Evolutionary conservation across 2,888 invertebrate species (phyloP), one percentile per base, ranked within the genome.

Genomic region (Drosophila neotestacea): DNA sequence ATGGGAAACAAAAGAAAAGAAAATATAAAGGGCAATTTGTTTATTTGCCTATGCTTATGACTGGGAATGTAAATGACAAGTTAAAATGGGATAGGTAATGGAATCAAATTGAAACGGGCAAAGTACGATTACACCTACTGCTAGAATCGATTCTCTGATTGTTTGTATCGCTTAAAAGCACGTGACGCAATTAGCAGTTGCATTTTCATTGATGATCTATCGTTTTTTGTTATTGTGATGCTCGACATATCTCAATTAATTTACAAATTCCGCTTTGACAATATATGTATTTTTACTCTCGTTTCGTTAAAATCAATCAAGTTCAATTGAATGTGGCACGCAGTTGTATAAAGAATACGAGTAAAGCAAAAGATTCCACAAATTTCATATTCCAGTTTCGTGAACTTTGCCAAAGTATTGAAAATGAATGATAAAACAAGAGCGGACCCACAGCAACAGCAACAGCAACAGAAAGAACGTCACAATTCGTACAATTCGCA

Each of bases 221-320:
- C 41, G 36, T 28, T 36, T 13, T 66, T 46, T 65, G 39, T 52
- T 73, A 39, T 65, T 68, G 50, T 47, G 60, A 46, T 72, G 27
- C 30, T 36, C 38, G 47, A 44, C 48, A 64, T 68, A 55, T 69
- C 55, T 73, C 85, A 88, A 85, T 88, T 79, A 69, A 85, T 71
- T 79, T 56, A 59, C 60, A 73, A 69, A 73, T 81, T 73, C 68
- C 56, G 63, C 51, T 65, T 56, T 48, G 55, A 47, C 51, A 56
- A 47, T 68, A 39, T 60, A 66, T 70, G 46, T 80, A 72, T 65
- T 73, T 80, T 69, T 66, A 63, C 66, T 61, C 69, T 65, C 67
- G 59, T 74, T 83, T 85, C 70, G 86, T 88, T 88, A 83, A 83
- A 88, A 85, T 83, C 84, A 88, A 88, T 85, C 86, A 85, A 85